Conservation (phyloP, 1,140 invertebrate species). For the Cydia pomonella region DNA sequence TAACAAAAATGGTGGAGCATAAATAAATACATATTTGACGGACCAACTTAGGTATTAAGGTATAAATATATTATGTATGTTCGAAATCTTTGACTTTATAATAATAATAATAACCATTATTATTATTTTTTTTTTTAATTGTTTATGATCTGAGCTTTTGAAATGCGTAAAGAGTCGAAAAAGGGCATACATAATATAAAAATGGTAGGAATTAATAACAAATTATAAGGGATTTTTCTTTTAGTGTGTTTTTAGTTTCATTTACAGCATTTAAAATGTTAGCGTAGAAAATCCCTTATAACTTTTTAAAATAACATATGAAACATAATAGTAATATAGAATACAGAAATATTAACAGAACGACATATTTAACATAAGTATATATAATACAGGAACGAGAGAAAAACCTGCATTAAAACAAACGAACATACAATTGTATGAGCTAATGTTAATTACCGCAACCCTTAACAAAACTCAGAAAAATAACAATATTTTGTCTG, state of each 20-base stretch:
- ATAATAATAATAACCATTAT: too few species aligned
- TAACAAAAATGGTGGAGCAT: neutral
- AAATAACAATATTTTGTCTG: conserved; percentile 44
- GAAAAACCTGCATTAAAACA: conserved; percentile 52
- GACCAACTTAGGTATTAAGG: neutral
- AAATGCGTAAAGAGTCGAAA: too few species aligned
- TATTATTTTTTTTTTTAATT: too few species aligned
- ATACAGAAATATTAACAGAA: neutral
- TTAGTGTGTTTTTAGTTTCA: neutral
- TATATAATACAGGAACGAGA: conserved; percentile 50
- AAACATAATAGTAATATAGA: neutral
- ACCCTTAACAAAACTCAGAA: conserved; percentile 45
- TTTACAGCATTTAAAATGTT: neutral
- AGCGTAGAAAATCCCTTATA: neutral
- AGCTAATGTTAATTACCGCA: conserved; percentile 54
- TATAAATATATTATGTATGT: neutral
- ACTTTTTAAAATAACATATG: conserved; percentile 1
- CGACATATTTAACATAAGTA: conserved; percentile 4
- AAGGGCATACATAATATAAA: neutral
- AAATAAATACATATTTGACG: conserved; percentile 4
- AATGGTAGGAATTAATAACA: neutral
- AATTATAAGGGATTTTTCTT: neutral
- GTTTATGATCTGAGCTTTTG: too few species aligned
- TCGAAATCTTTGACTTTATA: too few species aligned
- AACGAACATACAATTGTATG: conserved; percentile 36